Base-by-base conservation (phyloP, 2,113 vertebrate species). In the Burhinus oedicnemus region DNA sequence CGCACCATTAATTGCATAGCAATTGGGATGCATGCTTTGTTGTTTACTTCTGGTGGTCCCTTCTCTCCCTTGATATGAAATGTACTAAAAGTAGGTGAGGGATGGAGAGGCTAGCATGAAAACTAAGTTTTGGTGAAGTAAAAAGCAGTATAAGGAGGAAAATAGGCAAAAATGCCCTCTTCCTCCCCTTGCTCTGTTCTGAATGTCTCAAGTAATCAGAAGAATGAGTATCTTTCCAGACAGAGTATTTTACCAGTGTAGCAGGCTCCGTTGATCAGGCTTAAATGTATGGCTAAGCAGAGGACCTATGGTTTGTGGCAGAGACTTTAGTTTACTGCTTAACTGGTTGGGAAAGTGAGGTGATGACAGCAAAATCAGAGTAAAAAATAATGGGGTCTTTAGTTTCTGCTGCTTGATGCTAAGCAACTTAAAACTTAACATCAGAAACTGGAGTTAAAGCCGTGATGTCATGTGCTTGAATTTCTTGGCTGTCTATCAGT, bases 1-100 rank as follows among this genome's bases (percentile, higher is more conserved):
- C 1, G 0, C 38, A 76, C 27, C 0, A 0, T 57, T 27, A 45
- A 7, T 9, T 47, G 26, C 9, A 29, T 5, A 11, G 20, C 27
- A 5, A 16, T 15, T 74, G 61, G 40, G 25, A 29, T 79, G 19
- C 2, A 4, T 13, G 16, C 20, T 82, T 55, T n/a, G 15, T 47
- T 77, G 60, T 55, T 65, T 11, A 7, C 12, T 78, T 38, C 30
- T 70, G 12, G 26, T 61, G 15, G 32, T 58, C 12, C 8, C 47
- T 62, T 62, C 40, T 44, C 16, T 49, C 14, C 15, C 4, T 12
- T 54, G 13, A 49, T 34, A n/a, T 4, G 5, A 47, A 65, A 15
- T 21, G 8, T 25, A n/a, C 32, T 66, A n/a, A 23, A 89, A 47
- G 38, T 12, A 68, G 42, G 11, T 40, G 9, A 78, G 8, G 42